These are phyloP conservation scores for Anas flavirostris DNA, from an alignment of 2,797 vertebrate genomes.

Conservation along the genomic window DNA sequence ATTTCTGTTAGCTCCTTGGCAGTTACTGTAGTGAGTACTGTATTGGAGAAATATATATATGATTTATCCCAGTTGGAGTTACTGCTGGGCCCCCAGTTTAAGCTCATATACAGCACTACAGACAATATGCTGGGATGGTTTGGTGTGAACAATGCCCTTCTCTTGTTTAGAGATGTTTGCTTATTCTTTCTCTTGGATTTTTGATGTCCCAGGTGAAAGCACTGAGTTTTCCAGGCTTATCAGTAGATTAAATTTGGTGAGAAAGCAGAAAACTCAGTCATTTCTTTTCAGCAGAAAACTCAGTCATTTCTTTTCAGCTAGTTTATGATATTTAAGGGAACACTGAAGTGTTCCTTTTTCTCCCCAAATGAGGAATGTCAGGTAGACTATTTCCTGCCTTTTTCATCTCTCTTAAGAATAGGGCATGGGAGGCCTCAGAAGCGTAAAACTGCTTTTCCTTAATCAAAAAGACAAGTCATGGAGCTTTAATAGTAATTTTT, in stretches of 20 bases:
- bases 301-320: not conserved
- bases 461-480: constrained; percentile 15
- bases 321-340: not conserved
- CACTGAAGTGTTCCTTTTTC: constrained; percentile 8
- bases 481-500: not conserved
- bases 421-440: not conserved
- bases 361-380: not conserved
- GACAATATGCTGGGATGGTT: not conserved
- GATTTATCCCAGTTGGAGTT: not conserved
- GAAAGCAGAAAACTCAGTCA: not conserved
- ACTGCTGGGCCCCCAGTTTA: not conserved
- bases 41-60: not conserved
- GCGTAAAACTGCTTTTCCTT: constrained; percentile 25
- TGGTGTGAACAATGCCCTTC: not conserved
- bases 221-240: not conserved
- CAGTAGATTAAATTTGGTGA: not conserved
- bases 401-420: not conserved
- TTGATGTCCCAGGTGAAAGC: not conserved
- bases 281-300: not conserved
- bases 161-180: not conserved
- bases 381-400: constrained; percentile 7
- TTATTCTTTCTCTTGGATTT: not conserved
- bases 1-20: not conserved
- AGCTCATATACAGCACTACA: not conserved
- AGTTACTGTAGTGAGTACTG: not conserved